These are phyloP conservation scores for Desmodus rotundus DNA, from an alignment of 2,113 vertebrate genomes.

Conservation along the genomic window DNA sequence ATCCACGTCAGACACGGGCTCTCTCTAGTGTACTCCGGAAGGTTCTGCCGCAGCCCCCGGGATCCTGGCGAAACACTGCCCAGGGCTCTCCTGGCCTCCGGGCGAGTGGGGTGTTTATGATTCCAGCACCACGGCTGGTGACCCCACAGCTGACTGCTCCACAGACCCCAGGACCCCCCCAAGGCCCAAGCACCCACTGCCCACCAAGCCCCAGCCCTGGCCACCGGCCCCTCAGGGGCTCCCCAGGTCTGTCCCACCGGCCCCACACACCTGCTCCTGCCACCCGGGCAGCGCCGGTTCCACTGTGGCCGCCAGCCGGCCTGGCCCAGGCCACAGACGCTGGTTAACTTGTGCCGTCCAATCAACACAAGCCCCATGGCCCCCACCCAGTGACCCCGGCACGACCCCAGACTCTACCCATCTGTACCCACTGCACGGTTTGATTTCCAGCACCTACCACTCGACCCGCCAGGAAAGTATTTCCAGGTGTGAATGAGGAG, in stretches of 20 bases:
- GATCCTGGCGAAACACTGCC: no score
- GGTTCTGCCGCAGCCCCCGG: rapidly evolving
- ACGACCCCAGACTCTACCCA: rapidly evolving
- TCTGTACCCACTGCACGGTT: rapidly evolving
- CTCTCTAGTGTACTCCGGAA: not conserved
- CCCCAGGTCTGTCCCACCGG: rapidly evolving
- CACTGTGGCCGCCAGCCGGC: no score
- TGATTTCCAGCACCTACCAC: no score
- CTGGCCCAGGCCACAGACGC: no score
- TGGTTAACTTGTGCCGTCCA: no score
- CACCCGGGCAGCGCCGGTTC: no score
- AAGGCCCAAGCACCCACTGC: no score
- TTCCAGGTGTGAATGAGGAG: not conserved
- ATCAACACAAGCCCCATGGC: no score
- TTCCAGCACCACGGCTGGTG: not conserved
- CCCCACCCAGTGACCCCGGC: not conserved
- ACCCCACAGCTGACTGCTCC: no score
- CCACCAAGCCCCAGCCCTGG: rapidly evolving
- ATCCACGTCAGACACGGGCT: rapidly evolving
- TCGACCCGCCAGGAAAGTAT: not conserved
- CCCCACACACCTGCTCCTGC: no score
- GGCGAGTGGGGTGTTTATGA: rapidly evolving
- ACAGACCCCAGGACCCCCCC: not conserved
- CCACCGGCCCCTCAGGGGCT: rapidly evolving
- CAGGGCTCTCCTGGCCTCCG: rapidly evolving